These are phyloP conservation scores for Zenarchopterus dispar DNA, from an alignment of 2,797 vertebrate genomes.

Conservation along the genomic window DNA sequence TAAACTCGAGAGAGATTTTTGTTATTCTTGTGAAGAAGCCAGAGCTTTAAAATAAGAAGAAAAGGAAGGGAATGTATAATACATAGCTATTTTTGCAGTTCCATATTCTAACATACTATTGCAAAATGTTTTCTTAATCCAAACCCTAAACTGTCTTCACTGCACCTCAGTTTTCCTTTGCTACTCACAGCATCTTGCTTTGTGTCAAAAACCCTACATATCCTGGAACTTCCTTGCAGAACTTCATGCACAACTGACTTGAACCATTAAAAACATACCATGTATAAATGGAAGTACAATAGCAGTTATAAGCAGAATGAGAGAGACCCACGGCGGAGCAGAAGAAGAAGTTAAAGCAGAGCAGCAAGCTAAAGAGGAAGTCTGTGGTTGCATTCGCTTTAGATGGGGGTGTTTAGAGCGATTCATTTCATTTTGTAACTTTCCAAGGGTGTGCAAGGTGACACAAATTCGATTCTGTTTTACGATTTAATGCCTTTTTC, in stretches of 20 bases:
- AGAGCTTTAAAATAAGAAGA: too few species aligned
- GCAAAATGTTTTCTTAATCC: background rate
- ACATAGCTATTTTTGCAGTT: background rate
- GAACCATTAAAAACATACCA: background rate
- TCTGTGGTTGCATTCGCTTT: constrained; percentile 51
- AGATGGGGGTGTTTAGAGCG: background rate
- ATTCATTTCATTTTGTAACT: background rate
- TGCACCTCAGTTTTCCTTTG: background rate
- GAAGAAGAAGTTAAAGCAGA: constrained; percentile 49
- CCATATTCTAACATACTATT: background rate
- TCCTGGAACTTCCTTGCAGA: background rate
- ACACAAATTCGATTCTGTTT: background rate
- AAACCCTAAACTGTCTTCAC: background rate
- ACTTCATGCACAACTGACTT: background rate
- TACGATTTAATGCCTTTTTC: background rate
- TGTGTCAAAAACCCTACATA: background rate
- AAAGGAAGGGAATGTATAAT: background rate
- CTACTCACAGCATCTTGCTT: background rate
- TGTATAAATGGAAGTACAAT: background rate
- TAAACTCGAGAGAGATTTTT: too few species aligned
- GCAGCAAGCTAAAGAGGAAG: constrained; percentile 60
- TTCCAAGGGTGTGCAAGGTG: too few species aligned
- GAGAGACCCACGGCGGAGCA: constrained; percentile 28
- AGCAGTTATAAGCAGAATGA: background rate
- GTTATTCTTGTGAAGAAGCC: too few species aligned